Base-by-base conservation (phyloP, 2,797 vertebrate species). In the Galago senegalensis region DNA sequence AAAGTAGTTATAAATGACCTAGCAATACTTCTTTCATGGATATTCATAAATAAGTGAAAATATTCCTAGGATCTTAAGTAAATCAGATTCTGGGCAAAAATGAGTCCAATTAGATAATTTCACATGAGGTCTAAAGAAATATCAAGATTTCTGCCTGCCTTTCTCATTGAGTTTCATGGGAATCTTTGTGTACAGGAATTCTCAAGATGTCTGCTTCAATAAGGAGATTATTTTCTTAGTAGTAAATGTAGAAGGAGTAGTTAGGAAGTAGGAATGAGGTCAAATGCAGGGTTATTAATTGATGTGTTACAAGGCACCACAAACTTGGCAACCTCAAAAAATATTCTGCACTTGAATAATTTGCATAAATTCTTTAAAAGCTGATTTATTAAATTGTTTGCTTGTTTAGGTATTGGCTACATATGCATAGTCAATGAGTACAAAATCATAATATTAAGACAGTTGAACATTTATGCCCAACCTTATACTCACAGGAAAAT, bases 331-430 rank as follows among this genome's bases (percentile, higher is more conserved):
- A 67, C 67, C 65, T 61, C 40, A 85, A 95, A 93, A 89, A 77
- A 89, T 37, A 29, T 79, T 69, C 69, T 89, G 80, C 25, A 79
- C n/a, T 72, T 91, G 67, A 88, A 83, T 79, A 34, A 92, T 88
- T 77, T 91, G 7, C 87, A 82, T 85, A 87, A 83, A 91, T 80
- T 89, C 93, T 93, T 92, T 95, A 49, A 84, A 96, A 93, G 27
- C 46, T 87, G 25, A 67, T 80, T 89, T 92, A 91, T 85, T 94
- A 70, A 94, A 88, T 46, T 81, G 23, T 90, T 84, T 87, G 76
- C 25, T 91, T 87, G 13, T 90, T 84, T 92, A 92, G 69, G 27
- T 72, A 73, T n/a, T 84, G 27, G 53, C 69, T 76, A 34, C 60
- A 25, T 79, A 56, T 70, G 63, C 7, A 61, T 83, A 56, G 46